Evolutionary conservation across 92 coral and sea anemone genomes (phyloP).

Genomic region (Heteractis magnifica): DNA sequence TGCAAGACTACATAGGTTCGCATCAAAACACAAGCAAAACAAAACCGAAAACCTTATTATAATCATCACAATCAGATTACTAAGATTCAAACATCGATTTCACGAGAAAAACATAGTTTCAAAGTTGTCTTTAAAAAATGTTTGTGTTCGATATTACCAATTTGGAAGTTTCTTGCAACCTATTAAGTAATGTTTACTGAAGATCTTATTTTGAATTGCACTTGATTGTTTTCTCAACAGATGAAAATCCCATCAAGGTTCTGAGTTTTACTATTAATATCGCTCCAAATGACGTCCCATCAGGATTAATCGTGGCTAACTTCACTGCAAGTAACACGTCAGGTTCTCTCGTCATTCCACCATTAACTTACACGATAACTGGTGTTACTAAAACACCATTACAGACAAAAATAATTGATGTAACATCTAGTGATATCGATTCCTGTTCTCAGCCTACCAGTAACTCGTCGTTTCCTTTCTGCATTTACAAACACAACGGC

Average conservation of each 20-base stretch:
- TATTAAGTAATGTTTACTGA: background rate
- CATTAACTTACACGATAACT: slow-evolving; percentile 4
- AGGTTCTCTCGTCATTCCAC: slow-evolving; percentile 14
- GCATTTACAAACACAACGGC: slow-evolving; percentile 1
- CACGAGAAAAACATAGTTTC: too few relatives aligned
- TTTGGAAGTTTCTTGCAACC: too few relatives aligned
- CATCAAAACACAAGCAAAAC: too few relatives aligned
- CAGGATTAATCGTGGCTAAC: background rate
- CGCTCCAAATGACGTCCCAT: background rate
- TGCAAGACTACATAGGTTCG: too few relatives aligned
- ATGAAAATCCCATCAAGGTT: background rate
- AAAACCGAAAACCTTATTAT: too few relatives aligned
- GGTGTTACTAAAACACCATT: background rate
- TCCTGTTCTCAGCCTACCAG: slow-evolving; percentile 11
- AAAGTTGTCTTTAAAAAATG: too few relatives aligned
- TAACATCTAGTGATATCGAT: background rate
- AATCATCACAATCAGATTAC: too few relatives aligned
- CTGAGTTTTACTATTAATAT: background rate
- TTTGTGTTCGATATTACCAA: too few relatives aligned
- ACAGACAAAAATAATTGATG: background rate
- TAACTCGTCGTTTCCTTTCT: slow-evolving; percentile 11
- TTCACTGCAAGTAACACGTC: slow-evolving; percentile 9
- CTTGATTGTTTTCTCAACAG: background rate
- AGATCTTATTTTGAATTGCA: background rate
- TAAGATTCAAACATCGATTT: too few relatives aligned